A percentile compares a stretch with the other conserved stretches of the same genome.
Conservation (phyloP, 2,113 vertebrate species). For the Chascanopsetta lugubris region DNA sequence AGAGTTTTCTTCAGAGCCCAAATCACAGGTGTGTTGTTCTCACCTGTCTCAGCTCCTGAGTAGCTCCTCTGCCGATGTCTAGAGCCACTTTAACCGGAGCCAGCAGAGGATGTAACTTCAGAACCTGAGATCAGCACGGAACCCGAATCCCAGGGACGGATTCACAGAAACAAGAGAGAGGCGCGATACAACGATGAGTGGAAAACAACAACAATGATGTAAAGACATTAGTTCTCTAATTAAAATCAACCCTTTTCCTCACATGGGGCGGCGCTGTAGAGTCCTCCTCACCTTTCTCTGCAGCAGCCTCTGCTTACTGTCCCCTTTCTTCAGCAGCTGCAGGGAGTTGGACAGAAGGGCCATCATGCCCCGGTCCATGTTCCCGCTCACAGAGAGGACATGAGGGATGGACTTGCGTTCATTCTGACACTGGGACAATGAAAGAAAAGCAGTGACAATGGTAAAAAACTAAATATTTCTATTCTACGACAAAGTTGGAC, state of each 20-base stretch:
- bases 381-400: slow-evolving; percentile 84
- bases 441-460: no score
- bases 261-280: not conserved
- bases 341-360: slow-evolving; percentile 90
- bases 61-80: slow-evolving; percentile 87
- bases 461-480: no score
- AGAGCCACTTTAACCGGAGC: slow-evolving; percentile 92
- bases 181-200: no score
- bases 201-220: not conserved
- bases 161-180: not conserved
- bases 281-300: slow-evolving; percentile 84
- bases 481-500: no score
- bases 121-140: slow-evolving; percentile 80
- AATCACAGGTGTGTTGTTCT: no score
- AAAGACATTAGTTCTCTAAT: slow-evolving; percentile 80
- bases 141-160: not conserved
- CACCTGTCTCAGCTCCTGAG: slow-evolving; percentile 90
- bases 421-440: slow-evolving; percentile 82
- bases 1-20: no score
- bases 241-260: not conserved
- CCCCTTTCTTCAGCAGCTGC: slow-evolving; percentile 83
- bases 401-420: slow-evolving; percentile 87
- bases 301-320: slow-evolving; percentile 79
- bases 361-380: slow-evolving; percentile 87
- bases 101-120: slow-evolving; percentile 93